Percentiles rank a stretch among this genome's conserved stretches.
phyloP scores from a whole-genome alignment of 2,888 invertebrate species.

The Papilio elwesi region DNA sequence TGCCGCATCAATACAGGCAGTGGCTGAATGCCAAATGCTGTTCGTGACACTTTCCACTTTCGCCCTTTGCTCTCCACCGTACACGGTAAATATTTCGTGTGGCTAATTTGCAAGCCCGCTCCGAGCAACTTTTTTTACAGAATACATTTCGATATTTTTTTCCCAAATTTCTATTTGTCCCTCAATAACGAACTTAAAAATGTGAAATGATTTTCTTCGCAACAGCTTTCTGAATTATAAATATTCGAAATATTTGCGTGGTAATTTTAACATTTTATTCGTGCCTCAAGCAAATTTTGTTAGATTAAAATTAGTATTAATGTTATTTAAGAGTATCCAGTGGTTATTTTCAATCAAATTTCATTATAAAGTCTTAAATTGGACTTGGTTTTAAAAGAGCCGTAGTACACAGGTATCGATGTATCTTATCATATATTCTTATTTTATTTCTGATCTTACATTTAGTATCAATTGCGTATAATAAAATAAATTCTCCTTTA shows the following conservation, averaged over 20 bases:
- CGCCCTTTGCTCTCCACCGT: constrained; percentile 63
- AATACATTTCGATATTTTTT: constrained; percentile 33
- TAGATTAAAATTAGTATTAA: constrained; percentile 13
- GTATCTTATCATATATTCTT: too few relatives aligned
- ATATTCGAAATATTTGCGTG: constrained; percentile 8
- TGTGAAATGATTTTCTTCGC: neutral
- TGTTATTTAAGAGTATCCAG: neutral
- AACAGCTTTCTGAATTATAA: constrained; percentile 12
- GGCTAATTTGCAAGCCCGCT: constrained; percentile 63
- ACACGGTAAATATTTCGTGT: constrained; percentile 64
- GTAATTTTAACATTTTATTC: constrained; percentile 14
- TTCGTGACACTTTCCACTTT: constrained; percentile 81
- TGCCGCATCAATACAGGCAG: constrained; percentile 77
- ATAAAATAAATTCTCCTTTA: constrained; percentile 4
- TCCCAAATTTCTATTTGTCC: constrained; percentile 16
- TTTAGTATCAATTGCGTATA: neutral
- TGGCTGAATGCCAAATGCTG: constrained; percentile 78
- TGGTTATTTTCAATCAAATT: constrained; percentile 15
- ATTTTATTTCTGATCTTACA: neutral
- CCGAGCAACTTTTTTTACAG: constrained; percentile 39
- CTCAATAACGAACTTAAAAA: constrained; percentile 29
- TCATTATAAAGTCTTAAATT: constrained; percentile 19
- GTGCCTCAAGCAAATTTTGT: constrained; percentile 9
- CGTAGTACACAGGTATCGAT: neutral
- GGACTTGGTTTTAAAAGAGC: constrained; percentile 1